These are phyloP conservation scores for Psittacula derbiana DNA, from an alignment of 2,797 vertebrate genomes.

Conservation along the genomic window DNA sequence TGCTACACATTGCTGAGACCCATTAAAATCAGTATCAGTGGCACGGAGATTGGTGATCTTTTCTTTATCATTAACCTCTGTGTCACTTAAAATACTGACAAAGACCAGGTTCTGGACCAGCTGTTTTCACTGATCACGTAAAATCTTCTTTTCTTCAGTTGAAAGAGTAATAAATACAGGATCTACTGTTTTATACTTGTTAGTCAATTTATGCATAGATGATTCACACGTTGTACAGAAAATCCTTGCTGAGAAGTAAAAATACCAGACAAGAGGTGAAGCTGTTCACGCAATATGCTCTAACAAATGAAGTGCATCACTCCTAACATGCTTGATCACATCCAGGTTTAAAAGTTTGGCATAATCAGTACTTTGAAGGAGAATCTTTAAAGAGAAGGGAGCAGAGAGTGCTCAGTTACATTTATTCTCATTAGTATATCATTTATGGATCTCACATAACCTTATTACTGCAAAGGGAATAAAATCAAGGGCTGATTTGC, in stretches of 20 bases:
- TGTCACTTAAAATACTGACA: neutral
- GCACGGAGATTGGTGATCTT: neutral
- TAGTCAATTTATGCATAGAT: neutral
- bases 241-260: neutral
- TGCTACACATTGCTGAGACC: neutral
- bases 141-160: neutral
- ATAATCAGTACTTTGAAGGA: neutral
- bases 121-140: neutral
- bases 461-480: constrained; percentile 3
- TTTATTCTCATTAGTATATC: neutral
- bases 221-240: neutral
- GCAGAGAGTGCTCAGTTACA: neutral
- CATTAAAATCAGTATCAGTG: neutral
- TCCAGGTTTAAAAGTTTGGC: neutral
- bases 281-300: neutral
- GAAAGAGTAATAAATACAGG: neutral
- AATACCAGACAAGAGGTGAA: neutral
- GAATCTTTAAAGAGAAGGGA: neutral
- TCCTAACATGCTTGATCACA: neutral
- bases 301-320: neutral
- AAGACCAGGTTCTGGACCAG: neutral
- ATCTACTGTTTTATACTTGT: neutral
- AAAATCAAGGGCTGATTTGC: constrained; percentile 21
- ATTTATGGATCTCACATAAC: constrained; percentile 3
- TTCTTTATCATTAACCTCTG: neutral